phyloP scores from a whole-genome alignment of 2,888 invertebrate species.

The Limenitis camilla region DNA sequence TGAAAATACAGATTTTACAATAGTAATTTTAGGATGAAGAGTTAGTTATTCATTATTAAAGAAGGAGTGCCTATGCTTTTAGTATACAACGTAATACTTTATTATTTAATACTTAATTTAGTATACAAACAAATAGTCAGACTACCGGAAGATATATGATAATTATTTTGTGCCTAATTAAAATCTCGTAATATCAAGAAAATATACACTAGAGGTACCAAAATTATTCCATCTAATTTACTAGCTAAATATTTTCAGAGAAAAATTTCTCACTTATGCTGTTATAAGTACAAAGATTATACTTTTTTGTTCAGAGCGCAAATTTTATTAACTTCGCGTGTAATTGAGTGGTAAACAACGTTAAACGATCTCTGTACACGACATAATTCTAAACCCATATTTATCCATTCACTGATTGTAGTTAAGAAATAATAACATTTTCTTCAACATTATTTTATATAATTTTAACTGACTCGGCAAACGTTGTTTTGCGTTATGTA shows the following conservation, averaged over 20 bases:
- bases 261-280: not conserved
- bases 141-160: too few species aligned
- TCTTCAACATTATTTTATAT: not conserved
- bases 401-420: not conserved
- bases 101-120: too few species aligned
- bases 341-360: constrained; percentile 19
- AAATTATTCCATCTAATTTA: not conserved
- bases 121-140: too few species aligned
- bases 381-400: constrained; percentile 11
- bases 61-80: too few species aligned
- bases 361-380: constrained; percentile 16
- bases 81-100: too few species aligned
- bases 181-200: not conserved
- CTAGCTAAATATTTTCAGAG: not conserved
- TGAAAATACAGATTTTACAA: too few species aligned
- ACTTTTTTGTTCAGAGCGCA: constrained; percentile 4
- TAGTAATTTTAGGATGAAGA: too few species aligned
- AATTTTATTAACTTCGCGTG: constrained; percentile 14
- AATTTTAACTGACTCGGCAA: too few species aligned
- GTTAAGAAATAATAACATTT: not conserved
- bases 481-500: too few species aligned
- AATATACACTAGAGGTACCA: not conserved
- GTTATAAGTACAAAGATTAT: not conserved
- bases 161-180: too few species aligned
- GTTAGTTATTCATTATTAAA: too few species aligned